These are phyloP conservation scores for Dryas iulia DNA, from an alignment of 1,140 invertebrate species.

Conservation along the genomic window DNA sequence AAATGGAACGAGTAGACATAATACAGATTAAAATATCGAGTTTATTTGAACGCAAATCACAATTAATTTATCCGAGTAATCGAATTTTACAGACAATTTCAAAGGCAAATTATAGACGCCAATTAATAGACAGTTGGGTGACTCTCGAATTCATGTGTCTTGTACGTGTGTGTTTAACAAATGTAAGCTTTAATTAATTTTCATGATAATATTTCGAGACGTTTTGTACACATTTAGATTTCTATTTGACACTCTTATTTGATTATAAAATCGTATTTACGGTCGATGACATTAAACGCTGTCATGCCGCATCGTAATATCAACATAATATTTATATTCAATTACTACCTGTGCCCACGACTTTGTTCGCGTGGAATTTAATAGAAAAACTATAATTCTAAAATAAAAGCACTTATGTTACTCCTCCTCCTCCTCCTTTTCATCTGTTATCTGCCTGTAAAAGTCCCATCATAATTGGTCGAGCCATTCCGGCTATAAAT, in stretches of 20 bases:
- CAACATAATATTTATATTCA: not conserved
- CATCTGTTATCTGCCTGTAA: no score
- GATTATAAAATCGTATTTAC: not conserved
- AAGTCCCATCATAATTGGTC: no score
- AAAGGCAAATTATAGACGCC: not conserved
- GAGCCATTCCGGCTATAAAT: no score
- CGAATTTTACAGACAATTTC: not conserved
- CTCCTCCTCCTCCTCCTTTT: no score
- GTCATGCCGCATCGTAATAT: not conserved
- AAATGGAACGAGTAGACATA: slow-evolving; percentile 8
- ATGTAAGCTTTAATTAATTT: not conserved
- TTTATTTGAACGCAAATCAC: not conserved
- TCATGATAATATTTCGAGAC: not conserved
- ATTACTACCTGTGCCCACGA: no score
- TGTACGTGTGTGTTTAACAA: not conserved
- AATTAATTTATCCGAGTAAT: slow-evolving; percentile 10
- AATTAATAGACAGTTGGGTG: not conserved
- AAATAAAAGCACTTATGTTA: no score
- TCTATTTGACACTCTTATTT: not conserved
- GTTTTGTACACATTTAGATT: not conserved
- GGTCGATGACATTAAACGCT: not conserved
- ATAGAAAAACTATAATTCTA: no score
- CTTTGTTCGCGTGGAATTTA: not conserved
- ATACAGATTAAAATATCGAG: not conserved
- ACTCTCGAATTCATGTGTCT: not conserved